These are phyloP conservation scores for Tupiocoris notatus DNA, from an alignment of 2,888 invertebrate genomes.

Conservation along the genomic window DNA sequence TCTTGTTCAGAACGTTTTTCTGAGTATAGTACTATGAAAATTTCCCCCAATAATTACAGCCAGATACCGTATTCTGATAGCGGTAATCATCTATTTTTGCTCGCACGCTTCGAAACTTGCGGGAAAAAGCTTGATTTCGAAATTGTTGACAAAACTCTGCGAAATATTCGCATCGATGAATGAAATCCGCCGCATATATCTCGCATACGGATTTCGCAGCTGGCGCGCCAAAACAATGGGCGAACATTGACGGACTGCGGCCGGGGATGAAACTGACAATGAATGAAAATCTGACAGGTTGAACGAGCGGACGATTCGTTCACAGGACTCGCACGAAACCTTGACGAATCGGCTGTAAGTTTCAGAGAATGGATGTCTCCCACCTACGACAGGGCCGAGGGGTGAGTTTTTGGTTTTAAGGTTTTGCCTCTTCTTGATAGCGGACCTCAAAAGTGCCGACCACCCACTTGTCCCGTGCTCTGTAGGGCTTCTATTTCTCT, in stretches of 20 bases:
- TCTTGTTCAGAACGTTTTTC: too few relatives aligned
- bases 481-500: conserved; percentile 1
- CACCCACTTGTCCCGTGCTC: conserved; percentile 18
- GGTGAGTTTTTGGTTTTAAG: conserved; percentile 33
- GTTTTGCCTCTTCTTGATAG: neutral
- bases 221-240: neutral
- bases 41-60: too few relatives aligned
- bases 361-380: conserved; percentile 29
- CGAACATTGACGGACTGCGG: neutral
- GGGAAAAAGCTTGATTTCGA: too few relatives aligned
- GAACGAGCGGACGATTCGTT: conserved; percentile 12
- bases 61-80: too few relatives aligned
- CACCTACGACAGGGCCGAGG: neutral
- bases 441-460: conserved; percentile 31
- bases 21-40: too few relatives aligned
- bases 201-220: too few relatives aligned
- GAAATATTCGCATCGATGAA: too few relatives aligned
- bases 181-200: too few relatives aligned
- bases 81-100: too few relatives aligned
- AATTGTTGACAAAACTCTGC: too few relatives aligned
- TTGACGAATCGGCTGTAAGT: conserved; percentile 15
- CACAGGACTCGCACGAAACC: neutral
- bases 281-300: conserved; percentile 39
- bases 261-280: neutral
- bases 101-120: too few relatives aligned